Conservation (phyloP, 2,888 invertebrate genomes). For the Caenorhabditis sulstoni region DNA sequence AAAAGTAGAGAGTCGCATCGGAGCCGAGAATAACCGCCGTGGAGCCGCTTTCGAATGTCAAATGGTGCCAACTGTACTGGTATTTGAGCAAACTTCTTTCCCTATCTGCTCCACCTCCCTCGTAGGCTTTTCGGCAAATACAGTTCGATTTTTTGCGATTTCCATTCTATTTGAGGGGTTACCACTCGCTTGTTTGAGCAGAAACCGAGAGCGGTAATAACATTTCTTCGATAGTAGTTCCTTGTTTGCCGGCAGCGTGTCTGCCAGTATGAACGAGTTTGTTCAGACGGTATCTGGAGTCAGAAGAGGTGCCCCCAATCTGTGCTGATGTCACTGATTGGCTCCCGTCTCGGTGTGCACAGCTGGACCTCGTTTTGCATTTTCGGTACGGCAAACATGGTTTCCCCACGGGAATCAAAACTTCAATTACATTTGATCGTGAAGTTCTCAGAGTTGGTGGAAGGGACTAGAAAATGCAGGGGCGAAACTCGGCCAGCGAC, state of each 20-base stretch:
- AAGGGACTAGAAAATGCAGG: too few relatives aligned
- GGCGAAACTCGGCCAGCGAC: too few relatives aligned
- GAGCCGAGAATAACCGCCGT: slow-evolving; percentile 40
- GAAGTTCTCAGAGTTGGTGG: too few relatives aligned
- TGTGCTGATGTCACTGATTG: slow-evolving; percentile 29
- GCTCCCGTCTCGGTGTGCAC: slow-evolving; percentile 14
- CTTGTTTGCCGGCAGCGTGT: slow-evolving; percentile 6
- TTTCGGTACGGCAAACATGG: background rate
- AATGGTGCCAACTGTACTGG: slow-evolving; percentile 56
- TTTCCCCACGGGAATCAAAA: too few relatives aligned
- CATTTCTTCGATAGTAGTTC: slow-evolving; percentile 38
- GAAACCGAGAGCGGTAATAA: slow-evolving; percentile 25
- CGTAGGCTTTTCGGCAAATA: slow-evolving; percentile 55
- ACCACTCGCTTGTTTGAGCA: slow-evolving; percentile 28
- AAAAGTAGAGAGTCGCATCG: slow-evolving; percentile 33
- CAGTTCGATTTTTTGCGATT: slow-evolving; percentile 45
- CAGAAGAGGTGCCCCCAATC: background rate
- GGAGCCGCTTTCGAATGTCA: slow-evolving; percentile 6
- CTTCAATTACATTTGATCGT: too few relatives aligned
- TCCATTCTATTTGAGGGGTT: slow-evolving; percentile 51
- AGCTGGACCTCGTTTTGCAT: slow-evolving; percentile 13
- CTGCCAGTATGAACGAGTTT: too few relatives aligned
- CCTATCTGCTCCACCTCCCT: slow-evolving; percentile 37
- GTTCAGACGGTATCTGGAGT: slow-evolving; percentile 24
- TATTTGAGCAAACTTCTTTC: slow-evolving; percentile 60